A percentile compares a stretch with the other conserved stretches of the same genome.
These are phyloP conservation scores for Saiga tatarica DNA, from an alignment of 2,113 vertebrate species.

Conservation along the genomic window DNA sequence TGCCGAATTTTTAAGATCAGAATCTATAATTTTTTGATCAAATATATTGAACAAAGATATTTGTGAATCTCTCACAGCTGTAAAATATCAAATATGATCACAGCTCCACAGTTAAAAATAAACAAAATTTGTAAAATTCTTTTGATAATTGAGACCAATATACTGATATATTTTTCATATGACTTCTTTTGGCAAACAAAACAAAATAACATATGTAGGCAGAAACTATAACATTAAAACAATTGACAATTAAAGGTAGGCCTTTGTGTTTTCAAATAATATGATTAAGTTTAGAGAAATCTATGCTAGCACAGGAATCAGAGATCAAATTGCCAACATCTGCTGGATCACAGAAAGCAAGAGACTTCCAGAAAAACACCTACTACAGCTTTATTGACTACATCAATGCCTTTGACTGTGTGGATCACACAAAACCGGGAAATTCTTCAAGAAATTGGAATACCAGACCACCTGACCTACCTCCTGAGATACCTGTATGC, in stretches of 20 bases:
- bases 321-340: not conserved
- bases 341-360: not conserved
- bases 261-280: not conserved
- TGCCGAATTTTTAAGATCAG: not conserved
- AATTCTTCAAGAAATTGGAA: not conserved
- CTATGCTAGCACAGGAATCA: not conserved
- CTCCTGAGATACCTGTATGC: not conserved
- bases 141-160: not conserved
- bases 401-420: not conserved
- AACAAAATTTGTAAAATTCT: not conserved
- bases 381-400: not conserved
- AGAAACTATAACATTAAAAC: not conserved
- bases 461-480: not conserved
- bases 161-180: not conserved
- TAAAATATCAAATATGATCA: slow-evolving; percentile 20
- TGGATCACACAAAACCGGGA: not conserved
- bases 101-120: not conserved
- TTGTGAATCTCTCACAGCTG: slow-evolving; percentile 30
- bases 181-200: not conserved
- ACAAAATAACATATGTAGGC: not conserved
- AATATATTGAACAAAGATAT: not conserved
- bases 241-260: not conserved
- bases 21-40: not conserved
- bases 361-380: not conserved
- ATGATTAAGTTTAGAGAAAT: not conserved